Percentiles rank a stretch among this genome's conserved stretches.
These are phyloP conservation scores for Enteromius radiatus DNA, from an alignment of 2,797 vertebrate genomes.

Conservation along the genomic window DNA sequence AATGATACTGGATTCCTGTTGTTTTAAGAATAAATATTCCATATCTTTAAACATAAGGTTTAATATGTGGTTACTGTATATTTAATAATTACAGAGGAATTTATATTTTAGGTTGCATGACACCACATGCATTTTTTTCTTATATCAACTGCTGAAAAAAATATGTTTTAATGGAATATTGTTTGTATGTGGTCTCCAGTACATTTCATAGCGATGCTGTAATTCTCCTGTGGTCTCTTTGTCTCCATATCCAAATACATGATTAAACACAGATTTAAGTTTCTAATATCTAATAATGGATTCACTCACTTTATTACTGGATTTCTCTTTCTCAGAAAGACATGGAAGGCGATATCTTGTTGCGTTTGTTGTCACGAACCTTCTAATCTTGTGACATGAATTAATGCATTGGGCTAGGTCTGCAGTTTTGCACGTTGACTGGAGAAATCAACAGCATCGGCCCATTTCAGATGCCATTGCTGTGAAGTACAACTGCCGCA, in stretches of 20 bases:
- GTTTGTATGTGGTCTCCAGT: background rate
- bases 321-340: background rate
- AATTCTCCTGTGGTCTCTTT: constrained; percentile 16
- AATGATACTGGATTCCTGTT: background rate
- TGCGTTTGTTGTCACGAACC: background rate
- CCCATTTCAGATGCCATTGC: constrained; percentile 22
- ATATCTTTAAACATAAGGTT: no score
- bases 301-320: background rate
- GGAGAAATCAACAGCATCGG: constrained; percentile 7
- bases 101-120: background rate
- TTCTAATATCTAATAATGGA: constrained; percentile 11
- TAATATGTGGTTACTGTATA: background rate
- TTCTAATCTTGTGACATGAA: constrained; percentile 23
- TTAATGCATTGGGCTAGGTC: constrained; percentile 7
- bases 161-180: background rate
- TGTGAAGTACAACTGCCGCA: constrained; percentile 14
- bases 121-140: background rate
- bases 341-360: background rate
- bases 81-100: background rate
- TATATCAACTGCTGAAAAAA: background rate
- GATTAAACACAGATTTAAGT: constrained; percentile 26
- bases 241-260: background rate
- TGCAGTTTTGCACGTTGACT: background rate
- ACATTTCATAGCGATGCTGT: background rate
- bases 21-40: background rate